phyloP scores from a whole-genome alignment of 2,797 vertebrate genomes.

The Rhinichthys osculus region DNA sequence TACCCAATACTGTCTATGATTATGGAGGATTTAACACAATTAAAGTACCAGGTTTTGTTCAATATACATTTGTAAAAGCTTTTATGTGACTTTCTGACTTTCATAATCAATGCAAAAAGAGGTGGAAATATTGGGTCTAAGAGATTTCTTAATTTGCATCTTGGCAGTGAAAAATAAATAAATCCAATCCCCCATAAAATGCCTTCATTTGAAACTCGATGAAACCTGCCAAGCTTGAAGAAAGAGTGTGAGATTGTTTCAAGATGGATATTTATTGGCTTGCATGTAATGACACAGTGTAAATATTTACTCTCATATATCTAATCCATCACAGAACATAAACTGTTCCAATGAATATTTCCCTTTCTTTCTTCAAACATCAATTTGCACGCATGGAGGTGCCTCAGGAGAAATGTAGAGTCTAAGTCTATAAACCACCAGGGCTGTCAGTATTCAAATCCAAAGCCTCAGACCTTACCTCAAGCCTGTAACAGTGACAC shows the following conservation, averaged over 20 bases:
- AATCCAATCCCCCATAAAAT: background rate
- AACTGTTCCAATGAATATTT: slow-evolving; percentile 29
- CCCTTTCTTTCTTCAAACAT: slow-evolving; percentile 2
- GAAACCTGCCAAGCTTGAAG: slow-evolving; percentile 18
- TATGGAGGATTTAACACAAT: background rate
- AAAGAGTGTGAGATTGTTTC: slow-evolving; percentile 19
- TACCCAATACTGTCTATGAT: background rate
- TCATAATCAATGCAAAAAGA: background rate
- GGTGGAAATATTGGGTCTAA: background rate
- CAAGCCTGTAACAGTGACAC: slow-evolving; percentile 23
- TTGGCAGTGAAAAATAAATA: background rate
- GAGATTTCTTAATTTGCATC: background rate
- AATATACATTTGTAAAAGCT: background rate
- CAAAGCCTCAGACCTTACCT: background rate
- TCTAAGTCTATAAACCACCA: background rate
- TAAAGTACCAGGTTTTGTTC: background rate
- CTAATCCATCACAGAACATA: slow-evolving; percentile 22
- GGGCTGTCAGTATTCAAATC: background rate
- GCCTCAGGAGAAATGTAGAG: slow-evolving; percentile 15
- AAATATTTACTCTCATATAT: slow-evolving; percentile 36
- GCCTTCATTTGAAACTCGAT: background rate
- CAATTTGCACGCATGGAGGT: slow-evolving; percentile 6
- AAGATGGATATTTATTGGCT: slow-evolving; percentile 29
- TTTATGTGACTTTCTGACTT: background rate
- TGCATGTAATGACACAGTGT: slow-evolving; percentile 10